phyloP scores from a whole-genome alignment of 2,113 vertebrate genomes.

The Microcebus griseorufus region DNA sequence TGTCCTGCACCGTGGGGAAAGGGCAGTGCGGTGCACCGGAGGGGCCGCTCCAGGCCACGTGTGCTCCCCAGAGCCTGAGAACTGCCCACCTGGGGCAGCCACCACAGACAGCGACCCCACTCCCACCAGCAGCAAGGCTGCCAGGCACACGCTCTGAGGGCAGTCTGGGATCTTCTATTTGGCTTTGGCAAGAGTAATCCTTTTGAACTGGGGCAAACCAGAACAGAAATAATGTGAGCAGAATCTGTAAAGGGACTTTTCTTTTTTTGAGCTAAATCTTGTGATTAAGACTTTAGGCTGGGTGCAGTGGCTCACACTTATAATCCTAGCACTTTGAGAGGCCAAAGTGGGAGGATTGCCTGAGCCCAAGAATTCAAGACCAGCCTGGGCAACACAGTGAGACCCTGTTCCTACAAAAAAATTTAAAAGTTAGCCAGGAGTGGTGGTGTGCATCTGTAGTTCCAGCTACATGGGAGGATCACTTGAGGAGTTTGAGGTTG shows the following conservation, averaged over 20 bases:
- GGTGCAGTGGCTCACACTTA: neutral
- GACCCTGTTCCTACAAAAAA: neutral
- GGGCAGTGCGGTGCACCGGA: neutral
- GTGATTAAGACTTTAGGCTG: neutral
- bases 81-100: neutral
- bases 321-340: neutral
- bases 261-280: neutral
- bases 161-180: neutral
- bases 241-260: neutral
- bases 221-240: neutral
- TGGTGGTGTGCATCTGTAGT: too few species aligned
- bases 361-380: neutral
- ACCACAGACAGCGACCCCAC: neutral
- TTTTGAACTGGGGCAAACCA: constrained; percentile 13
- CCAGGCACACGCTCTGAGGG: neutral
- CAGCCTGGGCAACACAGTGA: neutral
- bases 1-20: neutral
- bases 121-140: neutral
- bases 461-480: neutral
- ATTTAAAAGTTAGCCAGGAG: neutral
- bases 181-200: neutral
- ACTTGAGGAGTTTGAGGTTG: neutral
- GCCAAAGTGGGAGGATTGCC: neutral
- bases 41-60: neutral
- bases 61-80: neutral